Base-by-base conservation (phyloP, 2,113 vertebrate species). In the Phrynocephalus versicolor region DNA sequence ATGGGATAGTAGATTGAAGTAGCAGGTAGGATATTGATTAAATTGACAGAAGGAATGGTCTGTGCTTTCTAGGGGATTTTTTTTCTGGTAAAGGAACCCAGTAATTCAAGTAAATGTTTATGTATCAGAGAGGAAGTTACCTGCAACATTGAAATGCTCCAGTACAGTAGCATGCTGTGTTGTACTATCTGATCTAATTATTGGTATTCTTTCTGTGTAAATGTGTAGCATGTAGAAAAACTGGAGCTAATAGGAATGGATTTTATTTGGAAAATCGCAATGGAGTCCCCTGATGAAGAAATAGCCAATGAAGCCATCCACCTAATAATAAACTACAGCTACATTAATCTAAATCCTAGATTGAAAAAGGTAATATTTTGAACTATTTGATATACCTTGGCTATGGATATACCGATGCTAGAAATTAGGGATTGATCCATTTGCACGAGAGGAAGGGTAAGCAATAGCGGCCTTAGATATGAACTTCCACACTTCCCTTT, bases 211-310 rank as follows among this genome's bases (percentile, higher is more conserved):
- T 89, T 83, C 87, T 71, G 90, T 86, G 89, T 89, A 90, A 93
- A 30, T 27, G 25, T 15, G n/a, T 39, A 99, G 99, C 99, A 97
- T 76, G 99, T 99, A 89, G 99, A 99, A 94, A 99, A 99, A 83
- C 95, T 99, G 91, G 99, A 99, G 94, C 95, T 99, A 93, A 95
- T 98, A 87, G 99, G 99, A 91, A 99, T 99, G 99, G 99, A 99
- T 95, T 99, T 99, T 95, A 99, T 99, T 92, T 99, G 99, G 99
- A 98, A 99, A 92, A 99, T 99, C 90, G 98, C 98, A 85, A 99
- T 99, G 98, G 99, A 99, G 92, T 99, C 98, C 87, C 98, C 98
- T 35, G 98, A 99, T 94, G 99, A 99, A 96, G 99, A 99, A 95
- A 99, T 99, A 89, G 99, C 99, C 88, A 99, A 99, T 94, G 99